These are phyloP conservation scores for Globodera rostochiensis DNA, from an alignment of 1,140 invertebrate species.

Conservation along the genomic window DNA sequence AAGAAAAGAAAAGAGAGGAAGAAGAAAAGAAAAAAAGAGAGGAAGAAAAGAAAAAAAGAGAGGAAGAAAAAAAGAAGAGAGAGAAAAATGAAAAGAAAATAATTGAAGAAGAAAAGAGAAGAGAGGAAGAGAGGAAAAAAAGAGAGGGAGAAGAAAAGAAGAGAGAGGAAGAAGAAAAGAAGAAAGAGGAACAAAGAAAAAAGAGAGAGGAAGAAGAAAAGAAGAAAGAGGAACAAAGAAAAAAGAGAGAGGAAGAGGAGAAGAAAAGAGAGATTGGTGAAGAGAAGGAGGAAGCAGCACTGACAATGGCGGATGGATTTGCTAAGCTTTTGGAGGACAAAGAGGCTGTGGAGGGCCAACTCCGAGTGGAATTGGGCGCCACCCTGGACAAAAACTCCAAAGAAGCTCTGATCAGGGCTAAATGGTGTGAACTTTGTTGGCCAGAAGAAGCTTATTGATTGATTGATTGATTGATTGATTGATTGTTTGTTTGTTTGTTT, in stretches of 20 bases:
- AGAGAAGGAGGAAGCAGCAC: not conserved
- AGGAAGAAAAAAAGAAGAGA: not conserved
- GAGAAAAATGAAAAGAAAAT: not conserved
- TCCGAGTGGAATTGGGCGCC: constrained; percentile 23
- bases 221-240: not conserved
- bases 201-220: constrained; percentile 10
- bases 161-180: not conserved
- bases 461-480: not conserved
- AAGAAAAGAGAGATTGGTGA: not conserved
- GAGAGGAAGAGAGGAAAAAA: not conserved
- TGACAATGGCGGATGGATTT: constrained; percentile 11
- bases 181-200: not conserved
- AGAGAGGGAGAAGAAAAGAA: not conserved
- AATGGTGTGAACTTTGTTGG: constrained; percentile 10
- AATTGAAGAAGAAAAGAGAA: not conserved
- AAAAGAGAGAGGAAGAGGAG: not conserved
- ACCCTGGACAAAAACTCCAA: constrained; percentile 6
- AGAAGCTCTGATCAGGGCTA: constrained; percentile 21
- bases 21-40: not conserved
- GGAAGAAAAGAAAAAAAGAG: not conserved
- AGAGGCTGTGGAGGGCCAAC: constrained; percentile 21
- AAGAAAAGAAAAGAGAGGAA: not conserved
- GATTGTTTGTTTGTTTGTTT: not conserved
- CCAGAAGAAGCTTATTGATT: not conserved
- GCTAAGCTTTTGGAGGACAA: not conserved